Evolutionary conservation across 2,113 vertebrate species (phyloP).

Genomic region (Narcine bancroftii): DNA sequence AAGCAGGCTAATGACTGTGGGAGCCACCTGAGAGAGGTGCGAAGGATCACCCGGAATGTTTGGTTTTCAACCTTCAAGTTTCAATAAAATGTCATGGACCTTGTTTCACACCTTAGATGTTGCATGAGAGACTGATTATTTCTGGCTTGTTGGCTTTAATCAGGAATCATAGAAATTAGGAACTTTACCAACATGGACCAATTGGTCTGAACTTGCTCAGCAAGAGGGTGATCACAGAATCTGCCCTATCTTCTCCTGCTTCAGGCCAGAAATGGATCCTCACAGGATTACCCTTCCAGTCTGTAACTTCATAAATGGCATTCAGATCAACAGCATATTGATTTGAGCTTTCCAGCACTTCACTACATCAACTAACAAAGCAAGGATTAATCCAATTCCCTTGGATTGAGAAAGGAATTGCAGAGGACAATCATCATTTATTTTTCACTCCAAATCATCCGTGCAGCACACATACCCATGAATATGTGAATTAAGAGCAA

Average conservation of each 20-base stretch:
- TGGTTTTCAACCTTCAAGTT: too few relatives aligned
- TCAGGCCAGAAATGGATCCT: neutral
- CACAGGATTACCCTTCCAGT: too few relatives aligned
- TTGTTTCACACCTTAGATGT: too few relatives aligned
- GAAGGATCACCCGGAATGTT: too few relatives aligned
- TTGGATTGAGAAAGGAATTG: neutral
- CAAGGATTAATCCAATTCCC: neutral
- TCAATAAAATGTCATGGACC: too few relatives aligned
- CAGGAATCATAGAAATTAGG: neutral
- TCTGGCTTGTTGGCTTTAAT: too few relatives aligned
- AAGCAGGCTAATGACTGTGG: too few relatives aligned
- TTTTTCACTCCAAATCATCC: neutral
- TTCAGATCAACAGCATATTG: neutral
- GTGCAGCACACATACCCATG: neutral
- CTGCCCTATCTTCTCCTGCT: neutral
- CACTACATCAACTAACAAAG: neutral
- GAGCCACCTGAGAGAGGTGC: too few relatives aligned
- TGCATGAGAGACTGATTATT: too few relatives aligned
- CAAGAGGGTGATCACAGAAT: neutral
- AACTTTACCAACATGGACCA: neutral
- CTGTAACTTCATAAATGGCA: neutral
- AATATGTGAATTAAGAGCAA: too few relatives aligned
- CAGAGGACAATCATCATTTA: too few relatives aligned
- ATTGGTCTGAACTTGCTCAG: neutral
- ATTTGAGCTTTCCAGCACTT: neutral